Evolutionary conservation across 1,140 invertebrate genomes (phyloP).

Genomic region (Leptestheria dahalacensis): DNA sequence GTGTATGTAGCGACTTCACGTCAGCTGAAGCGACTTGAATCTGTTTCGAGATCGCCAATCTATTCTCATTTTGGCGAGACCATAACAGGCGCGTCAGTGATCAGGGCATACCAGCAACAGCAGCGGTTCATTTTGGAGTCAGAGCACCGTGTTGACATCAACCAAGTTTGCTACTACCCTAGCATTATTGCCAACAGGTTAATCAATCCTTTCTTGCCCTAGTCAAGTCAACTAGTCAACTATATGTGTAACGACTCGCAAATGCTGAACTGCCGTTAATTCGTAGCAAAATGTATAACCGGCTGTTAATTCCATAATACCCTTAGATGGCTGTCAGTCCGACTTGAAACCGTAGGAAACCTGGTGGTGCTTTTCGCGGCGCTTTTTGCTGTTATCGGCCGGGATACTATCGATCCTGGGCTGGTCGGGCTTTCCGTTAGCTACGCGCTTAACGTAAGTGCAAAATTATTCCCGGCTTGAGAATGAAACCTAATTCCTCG

Average conservation of each 20-base stretch:
- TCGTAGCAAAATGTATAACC: no score
- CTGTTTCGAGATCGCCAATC: conserved; percentile 87
- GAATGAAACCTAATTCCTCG: no score
- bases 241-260: no score
- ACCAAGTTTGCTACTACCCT: conserved; percentile 76
- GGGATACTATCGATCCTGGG: conserved; percentile 52
- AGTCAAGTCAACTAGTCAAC: no score
- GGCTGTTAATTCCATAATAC: no score
- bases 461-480: no score
- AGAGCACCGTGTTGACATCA: conserved; percentile 67
- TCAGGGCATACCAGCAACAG: conserved; percentile 58
- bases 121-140: conserved; percentile 69
- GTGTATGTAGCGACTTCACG: conserved; percentile 88
- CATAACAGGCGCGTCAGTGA: conserved; percentile 58
- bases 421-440: conserved; percentile 77
- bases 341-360: conserved; percentile 85
- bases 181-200: conserved; percentile 60
- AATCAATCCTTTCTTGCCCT: no score
- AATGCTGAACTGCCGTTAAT: no score
- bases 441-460: conserved; percentile 68
- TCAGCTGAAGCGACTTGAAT: conserved; percentile 89
- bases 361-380: conserved; percentile 78
- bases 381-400: conserved; percentile 65
- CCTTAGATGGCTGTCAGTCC: conserved; percentile 67
- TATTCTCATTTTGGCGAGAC: conserved; percentile 97